A percentile compares a stretch with the other conserved stretches of the same genome.
Evolutionary conservation across 2,888 invertebrate genomes (phyloP).

Genomic region (Resseliella maxima): DNA sequence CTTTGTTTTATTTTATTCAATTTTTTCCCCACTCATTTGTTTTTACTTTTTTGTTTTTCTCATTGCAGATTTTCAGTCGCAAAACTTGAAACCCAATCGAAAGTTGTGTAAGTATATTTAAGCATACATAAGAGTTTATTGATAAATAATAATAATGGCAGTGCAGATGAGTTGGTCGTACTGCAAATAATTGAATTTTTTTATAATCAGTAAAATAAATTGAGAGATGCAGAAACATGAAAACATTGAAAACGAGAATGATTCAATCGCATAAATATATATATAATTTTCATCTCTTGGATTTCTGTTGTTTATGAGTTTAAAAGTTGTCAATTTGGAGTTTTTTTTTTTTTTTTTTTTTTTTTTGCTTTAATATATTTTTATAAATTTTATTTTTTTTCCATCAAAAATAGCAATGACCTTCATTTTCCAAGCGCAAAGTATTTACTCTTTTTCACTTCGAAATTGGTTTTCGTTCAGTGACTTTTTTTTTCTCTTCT

Average conservation of each 20-base stretch:
- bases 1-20: neutral
- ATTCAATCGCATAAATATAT: too few relatives aligned
- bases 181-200: neutral
- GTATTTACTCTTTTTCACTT: too few relatives aligned
- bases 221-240: too few relatives aligned
- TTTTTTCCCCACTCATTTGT: neutral
- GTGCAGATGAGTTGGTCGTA: neutral
- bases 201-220: too few relatives aligned
- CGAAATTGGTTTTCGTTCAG: too few relatives aligned
- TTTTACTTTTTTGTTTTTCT: neutral
- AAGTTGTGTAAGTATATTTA: neutral
- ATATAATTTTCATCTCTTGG: neutral
- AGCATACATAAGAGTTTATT: neutral
- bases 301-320: neutral
- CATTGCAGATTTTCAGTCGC: neutral
- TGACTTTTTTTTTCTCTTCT: too few relatives aligned
- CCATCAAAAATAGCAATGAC: constrained; percentile 27
- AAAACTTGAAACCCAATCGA: neutral
- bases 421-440: neutral
- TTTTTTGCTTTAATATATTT: too few relatives aligned
- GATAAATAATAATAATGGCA: too few relatives aligned
- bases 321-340: neutral
- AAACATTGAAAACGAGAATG: too few relatives aligned
- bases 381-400: too few relatives aligned
- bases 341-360: too few relatives aligned